phyloP scores from a whole-genome alignment of 2,888 invertebrate genomes.

The Chalcosyrphus nemorum region DNA sequence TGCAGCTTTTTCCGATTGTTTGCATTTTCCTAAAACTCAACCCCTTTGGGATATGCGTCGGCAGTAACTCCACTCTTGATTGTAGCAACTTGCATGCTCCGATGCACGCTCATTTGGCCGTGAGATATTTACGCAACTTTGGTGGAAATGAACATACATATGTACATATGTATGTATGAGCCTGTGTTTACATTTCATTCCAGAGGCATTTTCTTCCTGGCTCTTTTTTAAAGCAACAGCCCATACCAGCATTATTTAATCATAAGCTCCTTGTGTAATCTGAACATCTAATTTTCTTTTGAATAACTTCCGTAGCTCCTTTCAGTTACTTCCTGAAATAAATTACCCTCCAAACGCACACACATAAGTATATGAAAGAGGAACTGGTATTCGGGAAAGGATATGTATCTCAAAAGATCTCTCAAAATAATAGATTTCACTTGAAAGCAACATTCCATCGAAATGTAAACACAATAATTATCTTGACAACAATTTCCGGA shows the following conservation, averaged over 20 bases:
- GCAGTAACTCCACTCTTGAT: neutral
- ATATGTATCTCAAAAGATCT: neutral
- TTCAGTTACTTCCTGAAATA: slow-evolving; percentile 66
- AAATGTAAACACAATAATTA: slow-evolving; percentile 79
- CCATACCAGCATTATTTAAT: slow-evolving; percentile 38
- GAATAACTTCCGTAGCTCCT: slow-evolving; percentile 59
- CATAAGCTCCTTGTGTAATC: slow-evolving; percentile 39
- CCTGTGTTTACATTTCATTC: slow-evolving; percentile 24
- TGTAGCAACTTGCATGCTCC: neutral
- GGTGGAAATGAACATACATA: neutral
- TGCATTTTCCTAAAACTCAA: slow-evolving; percentile 3
- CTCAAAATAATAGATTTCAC: slow-evolving; percentile 63
- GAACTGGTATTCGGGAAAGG: neutral
- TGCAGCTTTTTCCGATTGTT: slow-evolving; percentile 12
- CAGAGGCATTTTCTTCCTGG: neutral
- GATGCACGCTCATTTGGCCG: slow-evolving; percentile 7
- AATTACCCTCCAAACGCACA: slow-evolving; percentile 44
- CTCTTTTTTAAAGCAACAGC: too few relatives aligned
- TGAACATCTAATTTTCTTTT: slow-evolving; percentile 58
- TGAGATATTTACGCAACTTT: slow-evolving; percentile 24
- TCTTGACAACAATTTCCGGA: slow-evolving; percentile 82
- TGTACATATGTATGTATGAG: neutral
- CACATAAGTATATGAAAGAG: neutral
- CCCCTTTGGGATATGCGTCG: neutral
- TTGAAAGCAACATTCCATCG: slow-evolving; percentile 54